These are phyloP conservation scores for Tetheella fluctuosa DNA, from an alignment of 2,888 invertebrate species.

Conservation along the genomic window DNA sequence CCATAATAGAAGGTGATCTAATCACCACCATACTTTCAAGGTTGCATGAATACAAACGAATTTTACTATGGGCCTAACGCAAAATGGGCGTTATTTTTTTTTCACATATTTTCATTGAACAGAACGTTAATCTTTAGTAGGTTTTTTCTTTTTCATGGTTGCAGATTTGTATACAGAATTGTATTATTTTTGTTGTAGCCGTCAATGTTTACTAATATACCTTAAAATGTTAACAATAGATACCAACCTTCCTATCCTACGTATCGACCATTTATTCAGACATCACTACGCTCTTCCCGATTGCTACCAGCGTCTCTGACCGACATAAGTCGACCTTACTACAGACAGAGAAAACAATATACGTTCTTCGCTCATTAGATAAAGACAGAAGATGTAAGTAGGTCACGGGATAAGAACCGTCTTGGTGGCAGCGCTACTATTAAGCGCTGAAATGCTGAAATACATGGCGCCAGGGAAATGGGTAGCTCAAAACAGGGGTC, in stretches of 20 bases:
- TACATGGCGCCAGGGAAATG: constrained; percentile 45
- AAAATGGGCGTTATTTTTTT: no score
- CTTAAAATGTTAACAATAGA: no score
- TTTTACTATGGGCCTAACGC: no score
- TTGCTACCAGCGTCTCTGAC: constrained; percentile 76
- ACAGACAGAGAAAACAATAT: constrained; percentile 55
- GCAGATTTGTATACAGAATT: no score
- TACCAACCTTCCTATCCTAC: constrained; percentile 15
- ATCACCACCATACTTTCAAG: no score
- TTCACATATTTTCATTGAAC: no score
- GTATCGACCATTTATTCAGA: constrained; percentile 26
- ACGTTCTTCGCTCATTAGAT: constrained; percentile 28
- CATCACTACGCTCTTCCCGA: constrained; percentile 67
- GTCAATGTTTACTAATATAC: no score
- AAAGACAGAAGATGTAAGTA: constrained; percentile 62
- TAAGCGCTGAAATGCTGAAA: constrained; percentile 71
- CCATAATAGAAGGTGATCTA: no score
- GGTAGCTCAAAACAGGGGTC: constrained; percentile 59
- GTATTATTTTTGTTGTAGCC: no score
- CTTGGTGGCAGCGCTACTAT: constrained; percentile 58
- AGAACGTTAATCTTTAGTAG: no score
- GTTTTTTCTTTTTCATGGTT: no score
- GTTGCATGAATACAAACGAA: no score
- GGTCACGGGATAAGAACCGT: constrained; percentile 78
- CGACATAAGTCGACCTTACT: constrained; percentile 80